Percentiles rank a stretch among this genome's conserved stretches.
phyloP scores from a whole-genome alignment of 2,113 vertebrate species.

The Pomatorhinus ruficollis region DNA sequence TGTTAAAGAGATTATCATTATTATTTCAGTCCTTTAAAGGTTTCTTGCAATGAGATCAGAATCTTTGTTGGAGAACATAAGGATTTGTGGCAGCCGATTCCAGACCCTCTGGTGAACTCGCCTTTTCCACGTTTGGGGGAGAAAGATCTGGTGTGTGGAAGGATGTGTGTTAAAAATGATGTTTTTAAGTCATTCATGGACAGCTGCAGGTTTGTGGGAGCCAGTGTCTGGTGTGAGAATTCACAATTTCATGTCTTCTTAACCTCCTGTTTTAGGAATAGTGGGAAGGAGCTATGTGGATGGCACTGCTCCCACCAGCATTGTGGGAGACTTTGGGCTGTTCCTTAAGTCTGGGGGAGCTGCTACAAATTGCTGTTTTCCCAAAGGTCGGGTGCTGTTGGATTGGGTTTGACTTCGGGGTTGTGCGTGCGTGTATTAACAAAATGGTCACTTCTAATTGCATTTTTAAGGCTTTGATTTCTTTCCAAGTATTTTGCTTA shows the following conservation, averaged over 20 bases:
- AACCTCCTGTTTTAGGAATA: not conserved
- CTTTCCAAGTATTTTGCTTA: slow-evolving; percentile 63
- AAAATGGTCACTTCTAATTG: slow-evolving; percentile 56
- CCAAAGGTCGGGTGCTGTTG: not conserved
- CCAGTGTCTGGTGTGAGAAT: fast-evolving
- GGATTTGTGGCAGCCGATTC: not conserved
- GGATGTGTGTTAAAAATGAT: not conserved
- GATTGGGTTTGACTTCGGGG: not conserved
- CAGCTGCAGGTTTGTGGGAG: not conserved
- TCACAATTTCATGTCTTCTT: not conserved
- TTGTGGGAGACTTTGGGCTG: not conserved
- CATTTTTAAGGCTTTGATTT: slow-evolving; percentile 59
- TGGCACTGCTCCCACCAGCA: fast-evolving
- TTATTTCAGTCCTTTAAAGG: not conserved
- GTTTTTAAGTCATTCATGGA: not conserved
- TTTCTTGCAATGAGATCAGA: not conserved
- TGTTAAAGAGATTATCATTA: not conserved
- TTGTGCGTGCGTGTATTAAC: not conserved
- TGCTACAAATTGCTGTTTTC: not conserved
- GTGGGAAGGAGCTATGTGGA: not conserved
- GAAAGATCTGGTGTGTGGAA: not conserved
- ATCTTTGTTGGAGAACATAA: not conserved
- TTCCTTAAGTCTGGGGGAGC: not conserved
- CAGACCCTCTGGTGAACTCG: fast-evolving
- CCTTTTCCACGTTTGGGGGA: not conserved